Conservation (phyloP, 2,888 invertebrate genomes). For the Drosophila paramelanica region DNA sequence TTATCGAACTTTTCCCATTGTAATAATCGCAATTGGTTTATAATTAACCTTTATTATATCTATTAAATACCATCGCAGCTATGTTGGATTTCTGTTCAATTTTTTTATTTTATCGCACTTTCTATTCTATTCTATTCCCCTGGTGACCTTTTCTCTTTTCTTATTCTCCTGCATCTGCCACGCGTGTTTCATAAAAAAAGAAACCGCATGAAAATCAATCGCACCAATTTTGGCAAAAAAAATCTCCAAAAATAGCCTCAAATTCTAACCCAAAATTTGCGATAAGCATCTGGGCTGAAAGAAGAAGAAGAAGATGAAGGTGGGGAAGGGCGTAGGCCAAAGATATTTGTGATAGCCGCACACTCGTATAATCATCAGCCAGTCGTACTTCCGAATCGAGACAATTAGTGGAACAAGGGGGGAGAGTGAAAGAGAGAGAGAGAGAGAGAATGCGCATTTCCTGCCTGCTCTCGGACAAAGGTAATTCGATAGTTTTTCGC, state of each 20-base stretch:
- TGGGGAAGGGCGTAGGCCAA: conserved; percentile 1
- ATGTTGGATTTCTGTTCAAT: not conserved
- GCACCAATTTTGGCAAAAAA: conserved; percentile 58
- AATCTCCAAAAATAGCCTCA: conserved; percentile 28
- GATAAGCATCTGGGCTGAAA: conserved; percentile 39
- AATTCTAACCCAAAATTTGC: conserved; percentile 22
- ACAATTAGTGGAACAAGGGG: not conserved
- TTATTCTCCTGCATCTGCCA: conserved; percentile 43
- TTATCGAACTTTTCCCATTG: no score
- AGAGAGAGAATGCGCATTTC: conserved; percentile 61
- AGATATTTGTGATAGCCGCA: conserved; percentile 57
- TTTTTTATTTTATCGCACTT: not conserved
- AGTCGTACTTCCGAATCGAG: conserved; percentile 62
- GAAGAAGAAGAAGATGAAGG: conserved; percentile 2
- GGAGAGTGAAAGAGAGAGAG: conserved; percentile 1
- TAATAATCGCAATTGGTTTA: not conserved
- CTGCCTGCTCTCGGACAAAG: conserved; percentile 54
- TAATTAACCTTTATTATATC: not conserved
- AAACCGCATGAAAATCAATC: conserved; percentile 60
- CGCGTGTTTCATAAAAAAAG: conserved; percentile 28
- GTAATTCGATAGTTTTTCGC: conserved; percentile 78
- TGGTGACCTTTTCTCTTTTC: not conserved
- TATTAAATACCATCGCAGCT: not conserved
- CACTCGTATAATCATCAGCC: conserved; percentile 18
- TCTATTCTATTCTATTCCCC: not conserved